A percentile compares a stretch with the other conserved stretches of the same genome.
Evolutionary conservation across 1,140 invertebrate genomes (phyloP).

Genomic region (Hydropsyche tenuis): DNA sequence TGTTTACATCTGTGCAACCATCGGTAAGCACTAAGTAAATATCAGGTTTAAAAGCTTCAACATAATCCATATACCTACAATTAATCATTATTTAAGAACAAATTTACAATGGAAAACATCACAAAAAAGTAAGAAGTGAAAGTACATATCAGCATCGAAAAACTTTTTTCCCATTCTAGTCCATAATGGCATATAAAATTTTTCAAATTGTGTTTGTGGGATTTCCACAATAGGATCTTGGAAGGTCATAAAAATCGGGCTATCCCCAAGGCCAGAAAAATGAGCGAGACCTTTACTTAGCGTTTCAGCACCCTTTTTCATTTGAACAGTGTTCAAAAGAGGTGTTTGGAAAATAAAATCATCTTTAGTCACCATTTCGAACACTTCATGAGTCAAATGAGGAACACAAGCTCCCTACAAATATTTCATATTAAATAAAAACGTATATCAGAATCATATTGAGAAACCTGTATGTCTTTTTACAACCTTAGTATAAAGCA

Average conservation of each 20-base stretch:
- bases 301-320: constrained; percentile 59
- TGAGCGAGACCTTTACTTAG: constrained; percentile 60
- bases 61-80: constrained; percentile 67
- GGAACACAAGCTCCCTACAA: constrained; percentile 66
- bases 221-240: constrained; percentile 68
- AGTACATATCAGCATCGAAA: constrained; percentile 59
- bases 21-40: constrained; percentile 72
- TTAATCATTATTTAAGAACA: constrained; percentile 14
- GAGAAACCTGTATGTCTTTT: background rate
- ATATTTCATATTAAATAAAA: constrained; percentile 32
- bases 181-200: constrained; percentile 67
- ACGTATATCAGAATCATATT: background rate
- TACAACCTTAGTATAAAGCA: constrained; percentile 17
- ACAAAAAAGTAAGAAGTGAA: constrained; percentile 6
- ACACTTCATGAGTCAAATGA: constrained; percentile 68
- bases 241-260: constrained; percentile 66
- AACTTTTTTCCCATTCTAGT: constrained; percentile 65
- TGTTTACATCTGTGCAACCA: constrained; percentile 69
- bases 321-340: constrained; percentile 61
- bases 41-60: constrained; percentile 72
- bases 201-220: constrained; percentile 64
- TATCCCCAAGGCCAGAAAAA: constrained; percentile 66
- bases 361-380: constrained; percentile 62
- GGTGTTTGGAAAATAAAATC: constrained; percentile 63
- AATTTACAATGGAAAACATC: background rate